A percentile compares a stretch with the other conserved stretches of the same genome.
Conservation (phyloP, 1,140 invertebrate species). For the Drosophila lacteicornis region DNA sequence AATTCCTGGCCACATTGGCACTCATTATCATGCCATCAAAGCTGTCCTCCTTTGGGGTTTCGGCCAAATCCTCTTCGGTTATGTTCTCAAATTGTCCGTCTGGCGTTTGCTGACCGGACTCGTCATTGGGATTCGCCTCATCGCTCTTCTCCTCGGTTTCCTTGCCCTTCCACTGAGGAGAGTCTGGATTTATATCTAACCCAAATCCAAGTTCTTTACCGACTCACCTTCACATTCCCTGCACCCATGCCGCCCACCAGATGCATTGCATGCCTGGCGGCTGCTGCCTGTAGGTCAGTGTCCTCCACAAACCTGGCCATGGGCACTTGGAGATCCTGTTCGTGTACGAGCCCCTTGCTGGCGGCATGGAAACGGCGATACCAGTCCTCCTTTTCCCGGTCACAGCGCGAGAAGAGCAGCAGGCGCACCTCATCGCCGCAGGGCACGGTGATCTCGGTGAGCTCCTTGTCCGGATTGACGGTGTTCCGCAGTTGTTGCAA, state of each 20-base stretch:
- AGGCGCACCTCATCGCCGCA: conserved; percentile 84
- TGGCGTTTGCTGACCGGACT: conserved; percentile 37
- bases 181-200: not conserved
- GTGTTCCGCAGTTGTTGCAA: conserved; percentile 65
- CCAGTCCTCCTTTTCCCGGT: conserved; percentile 96
- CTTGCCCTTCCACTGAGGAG: conserved; percentile 8
- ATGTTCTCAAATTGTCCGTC: conserved; percentile 53
- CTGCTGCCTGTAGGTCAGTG: conserved; percentile 69
- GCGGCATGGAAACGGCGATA: conserved; percentile 80
- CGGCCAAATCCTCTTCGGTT: conserved; percentile 41
- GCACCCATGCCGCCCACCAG: conserved; percentile 31
- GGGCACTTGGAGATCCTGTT: conserved; percentile 73
- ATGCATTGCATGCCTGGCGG: conserved; percentile 61
- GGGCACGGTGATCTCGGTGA: conserved; percentile 66
- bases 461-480: conserved; percentile 68
- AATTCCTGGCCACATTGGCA: conserved; percentile 73
- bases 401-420: conserved; percentile 92
- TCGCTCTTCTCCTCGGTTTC: conserved; percentile 27
- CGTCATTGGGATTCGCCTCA: conserved; percentile 19
- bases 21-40: conserved; percentile 79
- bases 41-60: conserved; percentile 36
- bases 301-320: conserved; percentile 69
- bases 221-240: conserved; percentile 12
- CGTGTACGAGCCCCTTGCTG: conserved; percentile 69
- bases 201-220: too few species aligned